These are phyloP conservation scores for Camponotus vicinus DNA, from an alignment of 1,140 invertebrate genomes.

Conservation along the genomic window DNA sequence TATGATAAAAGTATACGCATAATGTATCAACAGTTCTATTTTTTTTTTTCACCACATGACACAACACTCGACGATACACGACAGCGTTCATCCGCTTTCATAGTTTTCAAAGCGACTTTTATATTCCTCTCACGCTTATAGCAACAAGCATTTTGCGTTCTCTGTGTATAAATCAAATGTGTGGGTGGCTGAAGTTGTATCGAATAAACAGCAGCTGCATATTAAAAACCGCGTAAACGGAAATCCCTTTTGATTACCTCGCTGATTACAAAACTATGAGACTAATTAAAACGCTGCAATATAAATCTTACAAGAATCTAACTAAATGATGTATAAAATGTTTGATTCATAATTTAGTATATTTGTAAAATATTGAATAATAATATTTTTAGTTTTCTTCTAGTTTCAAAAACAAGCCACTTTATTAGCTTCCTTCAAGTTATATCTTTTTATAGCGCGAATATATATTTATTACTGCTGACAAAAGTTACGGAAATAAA, in stretches of 20 bases:
- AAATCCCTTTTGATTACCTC: neutral
- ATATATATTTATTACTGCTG: neutral
- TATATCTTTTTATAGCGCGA: neutral
- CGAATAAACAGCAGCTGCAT: constrained; percentile 1
- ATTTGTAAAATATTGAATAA: neutral
- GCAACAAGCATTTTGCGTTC: constrained; percentile 55
- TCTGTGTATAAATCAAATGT: constrained; percentile 36
- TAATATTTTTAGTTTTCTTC: neutral
- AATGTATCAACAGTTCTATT: constrained; percentile 42
- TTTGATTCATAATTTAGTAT: neutral
- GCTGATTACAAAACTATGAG: neutral
- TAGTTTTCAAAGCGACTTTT: constrained; percentile 70
- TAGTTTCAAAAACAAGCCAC: neutral
- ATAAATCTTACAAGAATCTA: neutral
- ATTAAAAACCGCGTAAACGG: neutral
- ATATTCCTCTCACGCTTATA: constrained; percentile 37
- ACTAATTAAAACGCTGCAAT: neutral
- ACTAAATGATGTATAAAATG: neutral
- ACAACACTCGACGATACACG: constrained; percentile 52
- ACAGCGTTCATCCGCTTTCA: constrained; percentile 54
- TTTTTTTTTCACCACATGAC: constrained; percentile 31
- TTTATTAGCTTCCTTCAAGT: neutral
- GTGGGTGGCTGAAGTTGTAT: constrained; percentile 35
- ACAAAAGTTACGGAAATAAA: neutral
- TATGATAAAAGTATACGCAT: constrained; percentile 52